Conservation (phyloP, 2,113 vertebrate species). For the Oryctolagus cuniculus region DNA sequence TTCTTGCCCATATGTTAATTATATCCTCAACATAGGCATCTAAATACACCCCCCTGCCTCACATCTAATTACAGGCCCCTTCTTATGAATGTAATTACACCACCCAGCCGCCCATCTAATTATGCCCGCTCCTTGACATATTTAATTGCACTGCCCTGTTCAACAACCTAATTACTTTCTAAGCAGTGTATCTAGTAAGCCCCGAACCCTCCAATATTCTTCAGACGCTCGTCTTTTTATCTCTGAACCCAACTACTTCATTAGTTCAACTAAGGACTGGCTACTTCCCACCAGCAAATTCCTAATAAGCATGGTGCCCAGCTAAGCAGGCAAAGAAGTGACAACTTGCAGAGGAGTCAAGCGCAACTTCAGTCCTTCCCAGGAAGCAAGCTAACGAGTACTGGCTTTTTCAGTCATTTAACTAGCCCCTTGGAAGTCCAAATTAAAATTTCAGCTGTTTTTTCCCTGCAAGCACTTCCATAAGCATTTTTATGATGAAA, state of each 20-base stretch:
- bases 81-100: slow-evolving; percentile 79
- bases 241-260: slow-evolving; percentile 21
- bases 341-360: background rate
- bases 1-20: slow-evolving; percentile 79
- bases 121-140: slow-evolving; percentile 77
- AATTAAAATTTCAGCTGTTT: slow-evolving; percentile 64
- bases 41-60: slow-evolving; percentile 75
- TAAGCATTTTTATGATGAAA: slow-evolving; percentile 64
- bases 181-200: slow-evolving; percentile 64
- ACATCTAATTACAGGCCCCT: slow-evolving; percentile 80
- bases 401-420: slow-evolving; percentile 29
- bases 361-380: background rate
- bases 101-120: slow-evolving; percentile 78
- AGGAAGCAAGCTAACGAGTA: background rate
- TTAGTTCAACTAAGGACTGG: slow-evolving; percentile 33
- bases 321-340: slow-evolving; percentile 37
- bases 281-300: slow-evolving; percentile 36
- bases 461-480: background rate
- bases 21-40: slow-evolving; percentile 70
- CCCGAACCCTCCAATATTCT: slow-evolving; percentile 60
- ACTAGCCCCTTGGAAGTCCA: slow-evolving; percentile 38
- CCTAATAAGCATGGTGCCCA: background rate
- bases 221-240: slow-evolving; percentile 54
- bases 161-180: slow-evolving; percentile 75
- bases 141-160: slow-evolving; percentile 75